phyloP scores from a whole-genome alignment of 2,888 invertebrate species.

The Protodeltote pygarga region DNA sequence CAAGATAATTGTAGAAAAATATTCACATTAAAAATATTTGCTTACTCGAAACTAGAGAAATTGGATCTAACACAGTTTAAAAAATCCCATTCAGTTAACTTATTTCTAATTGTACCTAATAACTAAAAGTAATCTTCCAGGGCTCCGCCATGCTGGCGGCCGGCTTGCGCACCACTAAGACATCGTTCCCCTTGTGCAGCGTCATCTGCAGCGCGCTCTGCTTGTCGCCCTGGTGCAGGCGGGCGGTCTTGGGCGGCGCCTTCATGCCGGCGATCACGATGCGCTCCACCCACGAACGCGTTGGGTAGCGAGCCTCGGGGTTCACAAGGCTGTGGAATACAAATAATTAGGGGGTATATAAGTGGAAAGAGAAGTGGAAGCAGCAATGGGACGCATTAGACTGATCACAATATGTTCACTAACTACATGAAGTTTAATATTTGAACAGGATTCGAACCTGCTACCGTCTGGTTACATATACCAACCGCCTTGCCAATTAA shows the following conservation, averaged over 20 bases:
- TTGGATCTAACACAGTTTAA: no score
- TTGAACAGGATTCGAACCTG: no score
- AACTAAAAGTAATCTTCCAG: constrained; percentile 90
- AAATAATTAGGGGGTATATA: neutral
- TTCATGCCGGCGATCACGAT: constrained; percentile 94
- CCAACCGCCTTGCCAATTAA: no score
- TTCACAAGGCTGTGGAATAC: constrained; percentile 85
- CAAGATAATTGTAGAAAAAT: no score
- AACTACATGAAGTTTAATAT: no score
- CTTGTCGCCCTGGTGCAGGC: constrained; percentile 84
- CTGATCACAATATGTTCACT: no score
- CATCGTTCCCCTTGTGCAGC: constrained; percentile 88
- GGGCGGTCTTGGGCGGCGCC: constrained; percentile 89
- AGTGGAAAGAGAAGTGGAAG: no score
- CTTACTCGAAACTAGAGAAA: no score
- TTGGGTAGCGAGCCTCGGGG: constrained; percentile 89
- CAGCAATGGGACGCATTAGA: no score
- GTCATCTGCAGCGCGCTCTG: constrained; percentile 89
- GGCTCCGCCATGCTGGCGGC: constrained; percentile 92
- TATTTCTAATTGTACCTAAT: constrained; percentile 52
- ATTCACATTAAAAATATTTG: no score
- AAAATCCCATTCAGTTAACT: no score
- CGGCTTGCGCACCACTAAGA: constrained; percentile 94
- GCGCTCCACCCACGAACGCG: constrained; percentile 95
- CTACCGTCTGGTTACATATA: no score